Conservation (phyloP, 2,113 vertebrate genomes). For the Gavialis gangeticus region DNA sequence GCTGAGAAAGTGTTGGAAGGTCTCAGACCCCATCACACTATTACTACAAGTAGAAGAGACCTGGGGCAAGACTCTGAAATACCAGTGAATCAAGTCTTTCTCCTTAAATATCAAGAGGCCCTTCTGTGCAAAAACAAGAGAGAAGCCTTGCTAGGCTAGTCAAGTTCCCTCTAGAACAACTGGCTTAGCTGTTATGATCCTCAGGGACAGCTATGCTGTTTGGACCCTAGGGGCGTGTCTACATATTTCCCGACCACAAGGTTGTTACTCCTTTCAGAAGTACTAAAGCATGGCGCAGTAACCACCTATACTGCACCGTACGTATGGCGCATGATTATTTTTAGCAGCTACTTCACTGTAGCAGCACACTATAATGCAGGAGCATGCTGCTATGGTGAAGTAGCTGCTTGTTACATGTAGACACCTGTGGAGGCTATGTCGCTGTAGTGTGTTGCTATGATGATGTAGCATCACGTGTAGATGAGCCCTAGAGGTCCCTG, state of each 20-base stretch:
- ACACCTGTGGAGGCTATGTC: too few relatives aligned
- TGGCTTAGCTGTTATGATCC: neutral
- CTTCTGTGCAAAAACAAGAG: neutral
- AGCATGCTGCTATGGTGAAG: too few relatives aligned
- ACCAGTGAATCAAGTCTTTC: neutral
- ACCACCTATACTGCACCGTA: too few relatives aligned
- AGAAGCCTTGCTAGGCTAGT: neutral
- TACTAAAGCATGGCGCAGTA: too few relatives aligned
- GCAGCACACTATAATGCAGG: too few relatives aligned
- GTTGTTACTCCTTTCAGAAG: too few relatives aligned
- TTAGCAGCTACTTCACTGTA: too few relatives aligned
- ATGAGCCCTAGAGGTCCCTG: neutral
- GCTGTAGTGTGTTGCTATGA: too few relatives aligned
- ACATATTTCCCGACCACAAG: too few relatives aligned
- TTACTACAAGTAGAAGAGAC: neutral
- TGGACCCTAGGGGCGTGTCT: neutral
- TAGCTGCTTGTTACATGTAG: too few relatives aligned
- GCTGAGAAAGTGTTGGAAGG: slow-evolving; percentile 18
- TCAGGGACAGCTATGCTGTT: neutral
- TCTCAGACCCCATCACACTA: neutral
- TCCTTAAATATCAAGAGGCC: neutral
- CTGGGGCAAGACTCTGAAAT: neutral
- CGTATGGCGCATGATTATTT: too few relatives aligned
- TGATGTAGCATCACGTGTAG: too few relatives aligned
- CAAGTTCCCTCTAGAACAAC: neutral